Evolutionary conservation across 1,140 invertebrate genomes (phyloP), one percentile per base, ranked within the genome.

Genomic region (Rhizoglyphus robini): DNA sequence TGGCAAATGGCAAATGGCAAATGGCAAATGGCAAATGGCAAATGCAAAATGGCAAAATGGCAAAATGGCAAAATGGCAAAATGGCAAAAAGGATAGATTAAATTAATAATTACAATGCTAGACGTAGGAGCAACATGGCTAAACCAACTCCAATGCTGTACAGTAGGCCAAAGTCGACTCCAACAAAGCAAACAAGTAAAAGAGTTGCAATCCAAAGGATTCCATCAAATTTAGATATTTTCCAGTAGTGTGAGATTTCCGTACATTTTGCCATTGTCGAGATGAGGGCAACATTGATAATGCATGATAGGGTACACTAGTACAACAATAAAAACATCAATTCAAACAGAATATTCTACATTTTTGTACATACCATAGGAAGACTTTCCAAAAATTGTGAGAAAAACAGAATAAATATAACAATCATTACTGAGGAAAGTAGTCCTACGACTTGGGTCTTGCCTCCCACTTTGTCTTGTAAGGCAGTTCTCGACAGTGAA

Each of bases 401-500:
- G 13, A 81, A 70, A 67, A 76, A 78, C 4, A 80, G 71, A 8
- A 82, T 68, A 20, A 81, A 78, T 11, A 81, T 70, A 1, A 81
- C 70, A 0, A 82, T 70, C 8, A 81, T 71, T 5, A 71, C 63
- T 63, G 75, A 71, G 1, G 79, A 79, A 4, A 82, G 61, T 23
- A 82, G 67, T 15, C 77, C 76, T 30, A 78, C 74, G n/a, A 82
- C 68, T 73, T 73, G 70, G n/a, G 68, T 54, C 57, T 31, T 3
- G 30, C 15, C 67, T 13, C 32, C 61, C 30, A 59, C 20, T 31
- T 38, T 54, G 18, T 49, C 59, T 34, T 57, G 48, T 5, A 69
- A 48, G 13, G 66, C 79, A 0, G 86, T 87, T 59, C 88, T 77
- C 0, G 88, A 90, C 13, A 95, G 74, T 3, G 88, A 91, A 5